These are phyloP conservation scores for Cranoglanis bouderius DNA, from an alignment of 2,113 vertebrate genomes.

Conservation along the genomic window DNA sequence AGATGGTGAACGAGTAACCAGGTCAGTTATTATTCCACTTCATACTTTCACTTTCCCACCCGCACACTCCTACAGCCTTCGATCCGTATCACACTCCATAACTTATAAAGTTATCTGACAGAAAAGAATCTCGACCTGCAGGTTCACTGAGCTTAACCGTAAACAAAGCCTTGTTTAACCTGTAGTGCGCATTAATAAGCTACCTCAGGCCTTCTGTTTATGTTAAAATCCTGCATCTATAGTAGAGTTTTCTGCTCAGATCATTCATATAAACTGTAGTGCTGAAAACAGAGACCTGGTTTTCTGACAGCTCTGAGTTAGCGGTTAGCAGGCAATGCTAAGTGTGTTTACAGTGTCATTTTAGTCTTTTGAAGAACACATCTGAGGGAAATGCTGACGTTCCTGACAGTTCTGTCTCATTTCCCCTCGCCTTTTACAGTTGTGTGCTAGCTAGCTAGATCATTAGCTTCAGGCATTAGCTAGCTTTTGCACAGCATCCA, in stretches of 20 bases:
- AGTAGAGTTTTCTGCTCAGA: not conserved
- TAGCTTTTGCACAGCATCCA: not conserved
- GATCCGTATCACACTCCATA: not conserved
- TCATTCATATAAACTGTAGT: not conserved
- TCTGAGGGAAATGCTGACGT: not conserved
- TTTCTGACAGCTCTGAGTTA: not conserved
- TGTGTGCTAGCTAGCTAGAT: not conserved
- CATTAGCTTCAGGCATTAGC: not conserved
- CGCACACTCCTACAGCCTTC: not conserved
- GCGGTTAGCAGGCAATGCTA: not conserved
- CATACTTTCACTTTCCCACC: slow-evolving; percentile 42
- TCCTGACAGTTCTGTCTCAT: not conserved
- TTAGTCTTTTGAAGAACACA: not conserved
- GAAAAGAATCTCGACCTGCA: not conserved
- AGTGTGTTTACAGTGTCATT: not conserved
- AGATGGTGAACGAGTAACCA: slow-evolving; percentile 9
- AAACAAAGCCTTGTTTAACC: not conserved
- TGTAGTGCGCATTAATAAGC: no score
- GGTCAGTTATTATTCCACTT: slow-evolving; percentile 24
- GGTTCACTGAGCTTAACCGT: not conserved
- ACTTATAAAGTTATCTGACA: slow-evolving; percentile 11
- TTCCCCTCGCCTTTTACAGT: not conserved
- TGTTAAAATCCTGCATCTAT: not conserved
- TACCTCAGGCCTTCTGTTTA: no score
- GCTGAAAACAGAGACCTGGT: not conserved